phyloP scores from a whole-genome alignment of 2,797 vertebrate species.

The Esox lucius region DNA sequence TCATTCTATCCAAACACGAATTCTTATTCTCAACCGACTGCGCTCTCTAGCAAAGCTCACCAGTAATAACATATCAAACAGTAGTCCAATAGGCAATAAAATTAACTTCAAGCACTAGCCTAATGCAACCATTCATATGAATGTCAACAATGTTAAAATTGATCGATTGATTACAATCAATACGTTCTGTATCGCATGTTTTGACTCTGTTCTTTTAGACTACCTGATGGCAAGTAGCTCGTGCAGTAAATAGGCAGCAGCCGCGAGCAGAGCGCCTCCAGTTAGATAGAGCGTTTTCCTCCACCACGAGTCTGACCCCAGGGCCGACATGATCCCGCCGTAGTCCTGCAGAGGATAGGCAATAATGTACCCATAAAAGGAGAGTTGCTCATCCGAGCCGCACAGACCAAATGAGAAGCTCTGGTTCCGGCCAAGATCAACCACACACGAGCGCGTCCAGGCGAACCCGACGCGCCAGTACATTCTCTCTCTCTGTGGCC shows the following conservation, averaged over 20 bases:
- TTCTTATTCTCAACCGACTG: slow-evolving; percentile 48
- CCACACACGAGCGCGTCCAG: slow-evolving; percentile 88
- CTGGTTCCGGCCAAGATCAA: slow-evolving; percentile 91
- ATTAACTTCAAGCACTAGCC: background rate
- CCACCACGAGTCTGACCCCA: slow-evolving; percentile 97
- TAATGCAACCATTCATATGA: background rate
- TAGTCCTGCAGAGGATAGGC: slow-evolving; percentile 89
- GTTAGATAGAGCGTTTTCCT: slow-evolving; percentile 96
- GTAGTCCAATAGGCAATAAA: background rate
- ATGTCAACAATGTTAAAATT: background rate
- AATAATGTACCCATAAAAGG: slow-evolving; percentile 90
- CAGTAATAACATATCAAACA: slow-evolving; percentile 46
- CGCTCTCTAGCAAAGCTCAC: slow-evolving; percentile 26
- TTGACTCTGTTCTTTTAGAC: background rate
- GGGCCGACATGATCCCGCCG: slow-evolving; percentile 89
- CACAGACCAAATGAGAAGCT: slow-evolving; percentile 85
- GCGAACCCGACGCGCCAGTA: slow-evolving; percentile 93
- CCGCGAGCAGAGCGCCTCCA: slow-evolving; percentile 94
- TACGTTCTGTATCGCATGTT: background rate
- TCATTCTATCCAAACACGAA: slow-evolving; percentile 63
- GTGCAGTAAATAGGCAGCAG: slow-evolving; percentile 94
- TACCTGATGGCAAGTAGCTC: slow-evolving; percentile 96
- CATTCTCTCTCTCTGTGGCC: slow-evolving; percentile 82
- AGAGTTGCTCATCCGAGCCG: slow-evolving; percentile 85
- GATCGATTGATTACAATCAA: background rate